Conservation (phyloP, 2,113 vertebrate genomes). For the Pseudonaja textilis region DNA sequence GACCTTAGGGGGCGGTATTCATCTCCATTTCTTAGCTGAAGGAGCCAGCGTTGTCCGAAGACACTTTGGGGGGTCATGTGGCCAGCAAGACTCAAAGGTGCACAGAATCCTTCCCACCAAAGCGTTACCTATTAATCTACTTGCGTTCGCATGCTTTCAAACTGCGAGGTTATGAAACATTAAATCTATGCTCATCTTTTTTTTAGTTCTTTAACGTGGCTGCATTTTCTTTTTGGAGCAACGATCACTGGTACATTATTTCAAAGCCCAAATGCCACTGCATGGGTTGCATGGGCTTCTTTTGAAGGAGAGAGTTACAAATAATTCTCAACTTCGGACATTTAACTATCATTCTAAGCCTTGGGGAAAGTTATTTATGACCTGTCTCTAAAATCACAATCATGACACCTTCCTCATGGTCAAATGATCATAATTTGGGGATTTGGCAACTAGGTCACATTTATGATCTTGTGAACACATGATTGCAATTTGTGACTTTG, state of each 20-base stretch:
- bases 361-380: neutral
- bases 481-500: no score
- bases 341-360: neutral
- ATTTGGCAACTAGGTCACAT: neutral
- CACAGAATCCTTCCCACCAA: no score
- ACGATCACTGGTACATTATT: neutral
- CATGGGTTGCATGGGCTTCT: neutral
- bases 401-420: neutral
- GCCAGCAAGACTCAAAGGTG: no score
- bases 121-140: no score
- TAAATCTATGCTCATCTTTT: neutral
- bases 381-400: neutral
- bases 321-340: neutral
- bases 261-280: neutral
- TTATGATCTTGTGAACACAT: neutral
- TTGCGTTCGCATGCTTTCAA: no score
- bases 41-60: no score
- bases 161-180: neutral
- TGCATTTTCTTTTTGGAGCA: neutral
- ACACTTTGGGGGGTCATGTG: no score
- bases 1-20: no score
- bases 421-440: neutral
- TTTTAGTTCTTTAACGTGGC: neutral
- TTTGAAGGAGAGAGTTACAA: neutral
- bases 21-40: no score